Conservation (phyloP, 1,140 invertebrate genomes). For the Drosophila azteca region DNA sequence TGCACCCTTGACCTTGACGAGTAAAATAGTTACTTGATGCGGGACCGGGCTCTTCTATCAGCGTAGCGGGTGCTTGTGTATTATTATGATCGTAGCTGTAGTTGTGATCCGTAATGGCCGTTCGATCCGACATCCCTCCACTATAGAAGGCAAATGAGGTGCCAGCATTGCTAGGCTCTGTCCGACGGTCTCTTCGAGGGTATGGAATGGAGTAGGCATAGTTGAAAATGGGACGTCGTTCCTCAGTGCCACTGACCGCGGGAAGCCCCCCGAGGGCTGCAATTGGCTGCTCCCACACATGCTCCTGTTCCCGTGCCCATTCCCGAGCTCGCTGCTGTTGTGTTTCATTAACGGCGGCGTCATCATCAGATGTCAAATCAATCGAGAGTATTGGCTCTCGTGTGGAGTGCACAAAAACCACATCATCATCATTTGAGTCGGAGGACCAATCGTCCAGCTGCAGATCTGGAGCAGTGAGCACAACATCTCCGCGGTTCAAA, state of each 20-base stretch:
- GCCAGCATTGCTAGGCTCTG: slow-evolving; percentile 37
- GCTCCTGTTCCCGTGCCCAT: not conserved
- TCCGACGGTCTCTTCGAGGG: slow-evolving; percentile 19
- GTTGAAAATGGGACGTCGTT: slow-evolving; percentile 20
- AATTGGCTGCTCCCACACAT: not conserved
- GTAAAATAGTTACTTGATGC: slow-evolving; percentile 24
- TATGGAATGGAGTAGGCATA: slow-evolving; percentile 37
- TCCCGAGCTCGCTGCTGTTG: slow-evolving; percentile 19
- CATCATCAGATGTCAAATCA: slow-evolving; percentile 78
- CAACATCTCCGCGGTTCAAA: slow-evolving; percentile 55
- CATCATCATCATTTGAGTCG: slow-evolving; percentile 87
- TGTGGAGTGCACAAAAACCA: slow-evolving; percentile 82
- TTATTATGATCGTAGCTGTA: slow-evolving; percentile 61
- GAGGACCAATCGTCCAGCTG: slow-evolving; percentile 90
- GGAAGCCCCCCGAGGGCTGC: not conserved
- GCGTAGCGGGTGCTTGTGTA: slow-evolving; percentile 29
- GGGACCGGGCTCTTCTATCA: slow-evolving; percentile 33
- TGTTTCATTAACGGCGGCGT: slow-evolving; percentile 43
- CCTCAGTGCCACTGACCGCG: slow-evolving; percentile 16
- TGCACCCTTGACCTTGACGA: slow-evolving; percentile 10
- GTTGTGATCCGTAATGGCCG: slow-evolving; percentile 63
- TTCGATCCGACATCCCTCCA: slow-evolving; percentile 58
- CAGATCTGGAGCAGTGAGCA: slow-evolving; percentile 89
- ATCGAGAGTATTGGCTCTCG: slow-evolving; percentile 79
- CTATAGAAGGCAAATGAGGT: slow-evolving; percentile 72